A percentile compares a stretch with the other conserved stretches of the same genome.
Conservation (phyloP, 2,888 invertebrate genomes). For the Alsophila aescularia region DNA sequence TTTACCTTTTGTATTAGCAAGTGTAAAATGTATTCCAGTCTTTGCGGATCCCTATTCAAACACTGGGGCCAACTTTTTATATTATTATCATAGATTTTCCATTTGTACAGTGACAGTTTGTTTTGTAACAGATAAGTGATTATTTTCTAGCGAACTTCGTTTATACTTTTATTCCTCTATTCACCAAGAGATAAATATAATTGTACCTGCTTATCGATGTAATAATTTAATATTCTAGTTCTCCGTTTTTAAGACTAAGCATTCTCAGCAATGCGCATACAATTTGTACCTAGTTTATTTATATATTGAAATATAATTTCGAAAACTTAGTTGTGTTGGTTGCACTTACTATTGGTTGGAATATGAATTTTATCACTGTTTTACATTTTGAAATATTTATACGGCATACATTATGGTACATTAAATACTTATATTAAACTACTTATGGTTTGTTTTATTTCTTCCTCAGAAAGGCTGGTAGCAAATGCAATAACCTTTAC, state of each 20-base stretch:
- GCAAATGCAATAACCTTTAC: no score
- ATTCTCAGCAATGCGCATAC: slow-evolving; percentile 47
- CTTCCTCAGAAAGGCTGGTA: no score
- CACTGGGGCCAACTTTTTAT: slow-evolving; percentile 80
- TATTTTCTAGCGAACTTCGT: slow-evolving; percentile 26
- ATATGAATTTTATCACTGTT: slow-evolving; percentile 85
- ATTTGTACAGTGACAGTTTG: slow-evolving; percentile 32
- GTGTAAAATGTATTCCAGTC: slow-evolving; percentile 70
- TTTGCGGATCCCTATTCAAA: slow-evolving; percentile 75
- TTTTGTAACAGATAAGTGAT: slow-evolving; percentile 28
- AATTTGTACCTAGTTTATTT: slow-evolving; percentile 47
- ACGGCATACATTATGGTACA: slow-evolving; percentile 83
- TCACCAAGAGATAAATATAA: slow-evolving; percentile 62
- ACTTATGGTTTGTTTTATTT: slow-evolving; percentile 65
- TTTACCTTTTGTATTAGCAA: slow-evolving; percentile 59
- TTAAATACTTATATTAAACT: slow-evolving; percentile 82
- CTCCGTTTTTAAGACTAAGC: slow-evolving; percentile 51
- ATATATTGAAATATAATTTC: slow-evolving; percentile 73
- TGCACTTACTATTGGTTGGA: slow-evolving; percentile 77
- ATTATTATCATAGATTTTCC: slow-evolving; percentile 58
- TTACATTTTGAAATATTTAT: slow-evolving; percentile 85
- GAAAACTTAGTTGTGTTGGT: slow-evolving; percentile 69
- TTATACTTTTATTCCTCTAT: slow-evolving; percentile 31
- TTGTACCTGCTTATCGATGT: slow-evolving; percentile 76
- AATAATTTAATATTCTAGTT: slow-evolving; percentile 48